Evolutionary conservation across 2,113 vertebrate genomes (phyloP), one percentile per base, ranked within the genome.

Genomic region (Nestor notabilis): DNA sequence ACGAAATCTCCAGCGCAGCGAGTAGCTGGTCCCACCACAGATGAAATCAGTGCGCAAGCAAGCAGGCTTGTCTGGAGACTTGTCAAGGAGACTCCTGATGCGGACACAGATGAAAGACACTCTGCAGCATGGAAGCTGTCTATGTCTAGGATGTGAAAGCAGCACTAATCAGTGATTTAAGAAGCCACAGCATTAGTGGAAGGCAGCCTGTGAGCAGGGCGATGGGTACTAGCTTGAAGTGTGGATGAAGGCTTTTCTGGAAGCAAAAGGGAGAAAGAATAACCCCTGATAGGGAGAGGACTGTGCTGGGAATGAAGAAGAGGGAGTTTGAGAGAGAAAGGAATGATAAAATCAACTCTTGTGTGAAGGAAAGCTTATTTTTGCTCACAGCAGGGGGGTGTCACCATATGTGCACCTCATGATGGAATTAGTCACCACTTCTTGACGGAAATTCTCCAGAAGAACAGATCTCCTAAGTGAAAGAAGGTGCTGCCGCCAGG

Each of bases 341-440:
- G 50, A 74, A 95, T 81, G 64, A 87, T 58, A 80, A 91, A 89
- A 94, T n/a, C 80, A 87, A 55, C 50, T 75, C 65, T 2, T 53
- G 69, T 92, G 89, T 75, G 77, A 96, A 94, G 81, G 55, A 89
- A 91, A 71, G 87, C 10, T 96, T 97, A 96, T 95, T 95, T 97
- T 96, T 94, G 35, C 46, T 78, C 89, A 41, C 77, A 95, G 87
- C 89, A 89, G 95, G 20, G 95, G 17, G 94, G 91, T 95, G 95
- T 95, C 69, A 94, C 95, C 95, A 96, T 95, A 90, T 95, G 93
- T 4, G 24, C 46, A 84, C 87, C 93, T 95, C 72, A 46, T 82
- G 96, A 95, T 64, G 1, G 1, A 87, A 90, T 97, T 94, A 96
- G 94, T 97, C 96, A 97, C 63, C n/a, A 27, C 69, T 96, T 53